Base-by-base conservation (phyloP, 2,888 invertebrate genomes). In the Mechanitis mazaeus region DNA sequence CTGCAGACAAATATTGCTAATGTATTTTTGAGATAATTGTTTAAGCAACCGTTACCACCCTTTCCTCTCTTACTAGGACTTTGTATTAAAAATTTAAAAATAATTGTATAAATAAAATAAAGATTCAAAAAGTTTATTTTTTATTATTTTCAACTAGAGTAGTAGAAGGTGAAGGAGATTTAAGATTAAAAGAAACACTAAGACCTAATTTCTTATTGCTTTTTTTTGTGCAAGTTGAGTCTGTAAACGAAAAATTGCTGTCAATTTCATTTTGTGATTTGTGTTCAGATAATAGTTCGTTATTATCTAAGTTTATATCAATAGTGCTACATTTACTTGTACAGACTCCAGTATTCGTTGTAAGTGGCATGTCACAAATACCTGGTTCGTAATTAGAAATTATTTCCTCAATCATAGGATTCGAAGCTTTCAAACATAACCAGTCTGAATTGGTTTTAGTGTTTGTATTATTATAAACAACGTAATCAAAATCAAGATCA, bases 11-110 rank as follows among this genome's bases (percentile, higher is more conserved):
- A 66, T 54, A 59, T 42, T 59, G 46, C 54, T 47, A 38, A 45
- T 55, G 31, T 58, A 47, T 28, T 35, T 31, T 9, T 54, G 42
- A 45, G 11, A 54, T 38, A 53, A 53, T 45, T 35, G 33, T 45
- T 55, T 35, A 54, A 42, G 53, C 62, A 68, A 64, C 68, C 68
- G 59, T 54, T 66, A 64, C 63, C 67, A 72, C 73, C 72, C 68
- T 69, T 69, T 58, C 64, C 58, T 54, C 57, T 63, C 59, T 65
- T 70, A 68, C 71, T 74, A 74, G 73, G 73, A 74, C 72, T 70
- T 59, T 64, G 56, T 45, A 46, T 35, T 35, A 50, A 50, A 20
- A 20, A 50, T 31, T n/a, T 4, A 20, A 35, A 33, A 20, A 33
- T 35, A 47, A 5, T 6, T 9, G 9, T 42, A 9, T 42, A 42